These are phyloP conservation scores for Dyspetes luteomarginatus DNA, from an alignment of 2,888 invertebrate genomes.

Conservation along the genomic window DNA sequence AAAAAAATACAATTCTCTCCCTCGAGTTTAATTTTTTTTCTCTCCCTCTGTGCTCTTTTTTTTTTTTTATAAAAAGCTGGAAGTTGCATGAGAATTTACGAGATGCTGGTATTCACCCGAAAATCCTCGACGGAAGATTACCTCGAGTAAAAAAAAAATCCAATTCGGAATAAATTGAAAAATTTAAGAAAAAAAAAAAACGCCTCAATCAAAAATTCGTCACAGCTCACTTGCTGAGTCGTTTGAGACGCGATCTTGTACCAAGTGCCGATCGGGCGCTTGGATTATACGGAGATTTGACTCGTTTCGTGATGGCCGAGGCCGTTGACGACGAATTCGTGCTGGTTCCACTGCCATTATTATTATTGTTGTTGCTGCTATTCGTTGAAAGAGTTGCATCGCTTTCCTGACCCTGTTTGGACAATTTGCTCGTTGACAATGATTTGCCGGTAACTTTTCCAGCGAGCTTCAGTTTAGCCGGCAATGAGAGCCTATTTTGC, in stretches of 20 bases:
- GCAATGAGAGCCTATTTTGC: constrained; percentile 76
- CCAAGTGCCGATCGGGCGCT: constrained; percentile 77
- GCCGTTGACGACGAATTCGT: constrained; percentile 18
- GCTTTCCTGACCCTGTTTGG: constrained; percentile 51
- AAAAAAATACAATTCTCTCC: too few relatives aligned
- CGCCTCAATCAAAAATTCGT: not conserved
- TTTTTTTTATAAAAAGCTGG: not conserved
- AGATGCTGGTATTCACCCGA: not conserved
- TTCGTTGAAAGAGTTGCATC: constrained; percentile 30
- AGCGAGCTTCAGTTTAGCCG: constrained; percentile 74
- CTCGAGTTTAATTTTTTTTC: not conserved
- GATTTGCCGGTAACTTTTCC: constrained; percentile 38
- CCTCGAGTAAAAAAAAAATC: not conserved
- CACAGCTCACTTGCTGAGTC: constrained; percentile 77
- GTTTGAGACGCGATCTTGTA: constrained; percentile 81
- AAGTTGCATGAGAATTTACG: constrained; percentile 24
- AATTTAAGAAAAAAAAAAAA: not conserved
- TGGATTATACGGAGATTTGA: constrained; percentile 79
- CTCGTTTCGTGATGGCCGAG: constrained; percentile 72
- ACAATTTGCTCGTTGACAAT: constrained; percentile 60
- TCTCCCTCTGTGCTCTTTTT: not conserved
- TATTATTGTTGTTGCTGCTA: too few relatives aligned
- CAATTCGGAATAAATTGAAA: not conserved
- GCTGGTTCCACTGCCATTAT: constrained; percentile 5
- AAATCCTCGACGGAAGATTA: constrained; percentile 22